phyloP scores from a whole-genome alignment of 2,113 vertebrate genomes.

The Hyperopisus bebe region DNA sequence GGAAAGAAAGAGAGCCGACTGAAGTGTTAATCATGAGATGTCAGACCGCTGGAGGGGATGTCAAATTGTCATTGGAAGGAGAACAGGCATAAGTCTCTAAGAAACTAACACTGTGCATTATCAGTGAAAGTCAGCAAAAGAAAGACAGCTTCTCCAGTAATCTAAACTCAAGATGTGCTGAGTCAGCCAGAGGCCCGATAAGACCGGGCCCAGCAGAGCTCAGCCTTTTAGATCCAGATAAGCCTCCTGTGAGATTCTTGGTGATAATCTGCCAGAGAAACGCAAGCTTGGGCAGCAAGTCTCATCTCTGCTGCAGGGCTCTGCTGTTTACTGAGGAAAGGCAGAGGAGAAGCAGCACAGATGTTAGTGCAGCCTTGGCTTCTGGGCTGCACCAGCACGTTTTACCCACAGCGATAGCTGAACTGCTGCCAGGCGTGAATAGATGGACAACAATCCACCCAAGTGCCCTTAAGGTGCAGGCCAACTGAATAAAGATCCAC shows the following conservation, averaged over 20 bases:
- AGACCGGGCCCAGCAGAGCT: not conserved
- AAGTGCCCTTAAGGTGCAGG: not conserved
- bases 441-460: not conserved
- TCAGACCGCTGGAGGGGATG: not conserved
- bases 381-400: not conserved
- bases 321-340: not conserved
- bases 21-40: not conserved
- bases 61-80: not conserved
- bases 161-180: not conserved
- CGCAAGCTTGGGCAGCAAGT: not conserved
- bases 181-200: not conserved
- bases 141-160: not conserved
- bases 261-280: not conserved
- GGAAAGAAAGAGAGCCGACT: not conserved
- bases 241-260: not conserved
- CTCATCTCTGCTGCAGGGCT: not conserved
- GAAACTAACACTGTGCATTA: not conserved
- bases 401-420: not conserved
- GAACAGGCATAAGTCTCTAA: not conserved
- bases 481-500: not conserved
- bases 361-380: not conserved
- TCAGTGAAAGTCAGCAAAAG: not conserved
- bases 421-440: not conserved
- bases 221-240: not conserved
- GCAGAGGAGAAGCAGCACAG: not conserved